Evolutionary conservation across 2,797 vertebrate genomes (phyloP).

Genomic region (Parauchenoglanis ngamensis): DNA sequence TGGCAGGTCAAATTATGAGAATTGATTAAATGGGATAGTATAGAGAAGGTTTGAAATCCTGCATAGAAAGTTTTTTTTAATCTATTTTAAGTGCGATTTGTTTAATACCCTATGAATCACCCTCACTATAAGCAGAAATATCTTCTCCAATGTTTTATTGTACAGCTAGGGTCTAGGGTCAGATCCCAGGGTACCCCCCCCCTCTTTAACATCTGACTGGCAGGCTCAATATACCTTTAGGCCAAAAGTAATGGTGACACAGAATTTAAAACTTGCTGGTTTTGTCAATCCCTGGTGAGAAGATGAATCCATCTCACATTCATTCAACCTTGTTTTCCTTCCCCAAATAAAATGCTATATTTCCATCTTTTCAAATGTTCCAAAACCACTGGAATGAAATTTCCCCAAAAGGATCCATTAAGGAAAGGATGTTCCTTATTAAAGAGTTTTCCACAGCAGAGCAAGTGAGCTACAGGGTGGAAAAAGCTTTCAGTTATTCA

Average conservation of each 20-base stretch:
- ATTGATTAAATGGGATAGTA: not conserved
- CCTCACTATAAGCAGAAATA: not conserved
- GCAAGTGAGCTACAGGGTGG: slow-evolving; percentile 23
- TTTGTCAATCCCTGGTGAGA: slow-evolving; percentile 16
- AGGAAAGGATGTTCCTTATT: slow-evolving; percentile 40
- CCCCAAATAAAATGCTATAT: slow-evolving; percentile 45
- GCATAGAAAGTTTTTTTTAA: not conserved
- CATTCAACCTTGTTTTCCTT: slow-evolving; percentile 39
- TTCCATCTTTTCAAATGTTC: slow-evolving; percentile 36
- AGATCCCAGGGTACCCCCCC: not conserved
- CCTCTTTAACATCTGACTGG: slow-evolving; percentile 12
- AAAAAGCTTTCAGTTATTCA: slow-evolving; percentile 31
- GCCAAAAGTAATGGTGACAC: slow-evolving; percentile 27
- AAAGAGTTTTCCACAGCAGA: slow-evolving; percentile 41
- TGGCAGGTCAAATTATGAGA: not conserved
- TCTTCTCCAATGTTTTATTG: not conserved
- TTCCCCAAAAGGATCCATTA: slow-evolving; percentile 34
- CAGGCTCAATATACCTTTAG: not conserved
- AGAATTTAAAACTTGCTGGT: slow-evolving; percentile 19
- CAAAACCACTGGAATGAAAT: slow-evolving; percentile 49
- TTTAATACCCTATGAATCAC: not conserved
- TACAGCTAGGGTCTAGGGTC: too few species aligned
- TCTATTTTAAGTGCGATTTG: not conserved
- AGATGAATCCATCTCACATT: slow-evolving; percentile 25
- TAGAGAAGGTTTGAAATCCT: not conserved